phyloP scores from a whole-genome alignment of 2,113 vertebrate species.

The Myotis davidii region DNA sequence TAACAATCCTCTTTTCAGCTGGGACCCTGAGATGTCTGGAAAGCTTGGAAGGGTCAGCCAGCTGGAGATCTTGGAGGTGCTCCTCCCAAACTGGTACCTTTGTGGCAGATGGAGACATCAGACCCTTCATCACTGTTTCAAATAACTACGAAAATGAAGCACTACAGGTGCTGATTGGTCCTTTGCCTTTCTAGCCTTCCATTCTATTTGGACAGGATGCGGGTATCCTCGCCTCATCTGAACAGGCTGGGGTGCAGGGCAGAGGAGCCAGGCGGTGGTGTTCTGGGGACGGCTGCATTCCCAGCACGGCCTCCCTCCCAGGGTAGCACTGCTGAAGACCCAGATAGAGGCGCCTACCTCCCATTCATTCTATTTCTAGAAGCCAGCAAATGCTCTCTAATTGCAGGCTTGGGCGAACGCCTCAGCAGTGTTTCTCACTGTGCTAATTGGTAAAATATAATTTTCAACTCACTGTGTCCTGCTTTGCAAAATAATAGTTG shows the following conservation, averaged over 20 bases:
- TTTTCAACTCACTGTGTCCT: slow-evolving; percentile 70
- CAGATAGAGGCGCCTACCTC: slow-evolving; percentile 73
- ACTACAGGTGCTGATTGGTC: background rate
- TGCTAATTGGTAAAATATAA: slow-evolving; percentile 80
- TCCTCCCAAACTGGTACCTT: background rate
- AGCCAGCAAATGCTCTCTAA: slow-evolving; percentile 73
- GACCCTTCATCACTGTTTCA: background rate
- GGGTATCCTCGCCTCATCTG: background rate
- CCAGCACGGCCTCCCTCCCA: background rate
- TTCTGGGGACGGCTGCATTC: slow-evolving; percentile 36
- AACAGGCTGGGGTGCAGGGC: background rate
- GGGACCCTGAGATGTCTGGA: background rate
- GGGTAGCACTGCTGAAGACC: slow-evolving; percentile 55
- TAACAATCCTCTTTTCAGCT: background rate
- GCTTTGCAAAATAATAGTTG: slow-evolving; percentile 71
- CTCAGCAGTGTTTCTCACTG: slow-evolving; percentile 72
- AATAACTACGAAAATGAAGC: background rate
- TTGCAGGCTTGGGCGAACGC: slow-evolving; percentile 73
- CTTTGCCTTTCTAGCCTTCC: background rate
- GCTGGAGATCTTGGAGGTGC: background rate
- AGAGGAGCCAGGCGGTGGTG: background rate
- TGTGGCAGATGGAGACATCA: background rate
- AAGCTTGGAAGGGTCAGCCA: background rate
- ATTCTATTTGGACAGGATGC: background rate
- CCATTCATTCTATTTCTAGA: slow-evolving; percentile 75